phyloP scores from a whole-genome alignment of 2,888 invertebrate species.

The Arge pagana region DNA sequence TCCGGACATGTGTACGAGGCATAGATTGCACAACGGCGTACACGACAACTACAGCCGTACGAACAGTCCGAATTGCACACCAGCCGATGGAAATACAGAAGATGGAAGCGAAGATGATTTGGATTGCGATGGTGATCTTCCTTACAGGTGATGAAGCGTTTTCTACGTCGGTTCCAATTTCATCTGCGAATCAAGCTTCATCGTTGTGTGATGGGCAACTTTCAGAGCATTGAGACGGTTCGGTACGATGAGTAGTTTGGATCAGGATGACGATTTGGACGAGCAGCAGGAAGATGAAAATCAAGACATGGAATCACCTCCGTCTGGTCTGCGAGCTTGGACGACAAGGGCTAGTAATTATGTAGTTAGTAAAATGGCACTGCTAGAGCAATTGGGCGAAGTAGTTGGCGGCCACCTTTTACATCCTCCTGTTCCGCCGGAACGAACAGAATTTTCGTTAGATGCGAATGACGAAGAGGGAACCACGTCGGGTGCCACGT shows the following conservation, averaged over 20 bases:
- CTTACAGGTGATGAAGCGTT: constrained; percentile 50
- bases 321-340: constrained; percentile 72
- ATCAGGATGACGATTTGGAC: constrained; percentile 53
- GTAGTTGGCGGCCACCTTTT: constrained; percentile 56
- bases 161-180: not conserved
- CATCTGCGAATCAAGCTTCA: not conserved
- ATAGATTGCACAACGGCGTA: constrained; percentile 44
- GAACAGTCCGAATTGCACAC: constrained; percentile 49
- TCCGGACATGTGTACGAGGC: constrained; percentile 61
- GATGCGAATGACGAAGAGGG: constrained; percentile 69
- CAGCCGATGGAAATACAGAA: constrained; percentile 52
- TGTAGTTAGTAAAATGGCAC: constrained; percentile 80
- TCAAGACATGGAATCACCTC: constrained; percentile 49
- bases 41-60: constrained; percentile 48
- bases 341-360: constrained; percentile 80
- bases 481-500: constrained; percentile 82
- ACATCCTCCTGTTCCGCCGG: constrained; percentile 53
- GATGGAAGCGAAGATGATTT: constrained; percentile 56
- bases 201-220: too few species aligned
- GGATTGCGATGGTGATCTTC: constrained; percentile 57
- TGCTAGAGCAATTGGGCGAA: constrained; percentile 68
- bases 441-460: constrained; percentile 52
- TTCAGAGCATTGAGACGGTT: constrained; percentile 55
- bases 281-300: constrained; percentile 41
- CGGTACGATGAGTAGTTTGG: constrained; percentile 58